Base-by-base conservation (phyloP, 2,113 vertebrate species). In the Oenanthe melanoleuca region DNA sequence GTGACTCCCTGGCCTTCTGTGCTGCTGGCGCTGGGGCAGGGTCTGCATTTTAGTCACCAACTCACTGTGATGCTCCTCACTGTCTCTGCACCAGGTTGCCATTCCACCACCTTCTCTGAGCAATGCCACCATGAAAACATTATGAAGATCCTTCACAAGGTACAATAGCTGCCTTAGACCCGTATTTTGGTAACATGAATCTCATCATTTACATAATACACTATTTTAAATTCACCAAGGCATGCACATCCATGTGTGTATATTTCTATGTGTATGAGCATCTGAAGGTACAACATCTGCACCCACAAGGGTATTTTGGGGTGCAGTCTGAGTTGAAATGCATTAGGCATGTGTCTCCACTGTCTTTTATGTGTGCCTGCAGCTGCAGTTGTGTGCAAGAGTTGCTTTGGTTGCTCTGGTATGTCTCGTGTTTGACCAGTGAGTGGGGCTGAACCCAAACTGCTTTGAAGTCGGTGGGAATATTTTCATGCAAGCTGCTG, bases 41-140 rank as follows among this genome's bases (percentile, higher is more conserved):
- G 37, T 40, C 75, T 81, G 47, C 20, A n/a, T 63, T 40, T 28
- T 71, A 33, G 53, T 9, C 4, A 1, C 21, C 53, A 25, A 3
- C 25, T 53, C 2, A 1, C 69, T 50, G 52, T 22, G 40, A 50
- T 0, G 0, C 9, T 60, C 50, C 44, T 59, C 45, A 11, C 24
- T 18, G 20, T 53, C 67, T 55, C 44, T 9, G 34, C 75, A 25
- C 37, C 50, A 40, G 22, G 12, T 4, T 74, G 67, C 12, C 79
- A n/a, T 56, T 47, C 37, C 42, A 57, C 10, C 42, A 66, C 25
- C 42, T 80, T 34, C 69, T 61, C 31, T 52, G 38, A 56, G 37
- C 19, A 38, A 52, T 60, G 17, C 40, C 67, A 42, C 37, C 25
- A 5, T n/a, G 55, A 38, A 64, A 45, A 33, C 1, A 0, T 20